A percentile compares a stretch with the other conserved stretches of the same genome.
phyloP scores from a whole-genome alignment of 2,113 vertebrate species.

The Seriola dumerili region DNA sequence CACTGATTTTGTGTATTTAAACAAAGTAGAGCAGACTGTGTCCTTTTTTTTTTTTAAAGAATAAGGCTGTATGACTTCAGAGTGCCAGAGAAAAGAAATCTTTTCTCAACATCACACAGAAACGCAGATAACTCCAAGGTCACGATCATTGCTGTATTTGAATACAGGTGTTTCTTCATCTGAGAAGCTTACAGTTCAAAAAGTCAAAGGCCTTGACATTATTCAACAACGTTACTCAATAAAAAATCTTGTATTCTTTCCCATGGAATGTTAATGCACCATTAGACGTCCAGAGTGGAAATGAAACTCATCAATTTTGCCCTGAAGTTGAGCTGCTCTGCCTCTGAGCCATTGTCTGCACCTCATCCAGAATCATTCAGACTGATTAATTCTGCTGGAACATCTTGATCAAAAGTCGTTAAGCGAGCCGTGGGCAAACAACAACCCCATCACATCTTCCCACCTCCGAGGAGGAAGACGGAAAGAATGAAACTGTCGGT shows the following conservation, averaged over 20 bases:
- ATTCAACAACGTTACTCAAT: not conserved
- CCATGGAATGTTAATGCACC: not conserved
- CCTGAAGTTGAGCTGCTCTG: not conserved
- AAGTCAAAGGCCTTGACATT: not conserved
- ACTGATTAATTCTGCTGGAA: conserved; percentile 51
- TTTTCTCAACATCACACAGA: not conserved
- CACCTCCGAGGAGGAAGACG: conserved; percentile 16
- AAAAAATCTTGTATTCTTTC: not conserved
- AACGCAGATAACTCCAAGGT: not conserved
- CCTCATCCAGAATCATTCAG: conserved; percentile 34
- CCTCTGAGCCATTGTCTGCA: conserved; percentile 18
- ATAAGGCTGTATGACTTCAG: too few relatives aligned
- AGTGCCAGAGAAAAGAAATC: too few relatives aligned
- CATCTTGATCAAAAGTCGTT: conserved; percentile 64
- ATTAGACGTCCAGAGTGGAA: conserved; percentile 1
- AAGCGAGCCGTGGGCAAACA: conserved; percentile 37
- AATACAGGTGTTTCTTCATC: not conserved
- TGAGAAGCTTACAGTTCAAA: not conserved
- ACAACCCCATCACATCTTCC: conserved; percentile 20
- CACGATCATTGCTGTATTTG: not conserved
- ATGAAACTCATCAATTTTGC: conserved; percentile 36
- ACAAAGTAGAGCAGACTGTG: not conserved
- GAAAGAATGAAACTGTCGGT: not conserved
- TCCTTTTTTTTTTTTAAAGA: not conserved
- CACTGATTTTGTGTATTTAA: not conserved